phyloP scores from a whole-genome alignment of 2,113 vertebrate species.

The Montifringilla adamsi region DNA sequence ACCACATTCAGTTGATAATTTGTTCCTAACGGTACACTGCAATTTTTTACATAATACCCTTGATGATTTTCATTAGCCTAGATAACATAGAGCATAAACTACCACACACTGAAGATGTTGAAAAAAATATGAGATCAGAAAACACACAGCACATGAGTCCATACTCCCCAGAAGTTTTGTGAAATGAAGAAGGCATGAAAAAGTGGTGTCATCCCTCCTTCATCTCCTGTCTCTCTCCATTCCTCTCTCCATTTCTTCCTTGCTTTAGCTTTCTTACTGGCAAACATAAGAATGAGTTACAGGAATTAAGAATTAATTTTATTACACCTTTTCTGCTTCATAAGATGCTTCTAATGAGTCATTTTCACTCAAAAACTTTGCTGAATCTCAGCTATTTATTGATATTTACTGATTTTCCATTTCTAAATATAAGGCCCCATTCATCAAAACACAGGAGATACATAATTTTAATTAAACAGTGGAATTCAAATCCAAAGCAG shows the following conservation, averaged over 20 bases:
- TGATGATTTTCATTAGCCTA: not conserved
- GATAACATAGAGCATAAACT: not conserved
- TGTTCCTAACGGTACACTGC: not conserved
- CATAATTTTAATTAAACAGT: not conserved
- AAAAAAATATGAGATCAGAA: not conserved
- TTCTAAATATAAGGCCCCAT: not conserved
- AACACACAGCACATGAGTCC: not conserved
- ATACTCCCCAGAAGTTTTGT: not conserved
- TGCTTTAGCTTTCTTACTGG: not conserved
- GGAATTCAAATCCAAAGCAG: not conserved
- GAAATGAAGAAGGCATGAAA: not conserved
- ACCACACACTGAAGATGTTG: not conserved
- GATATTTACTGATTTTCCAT: not conserved
- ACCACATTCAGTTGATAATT: not conserved
- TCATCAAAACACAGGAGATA: slow-evolving; percentile 8
- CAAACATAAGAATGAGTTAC: not conserved
- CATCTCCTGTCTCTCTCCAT: not conserved
- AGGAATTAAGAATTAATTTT: not conserved
- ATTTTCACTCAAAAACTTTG: not conserved
- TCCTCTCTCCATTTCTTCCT: not conserved
- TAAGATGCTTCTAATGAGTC: not conserved
- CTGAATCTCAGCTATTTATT: not conserved
- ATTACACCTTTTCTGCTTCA: not conserved
- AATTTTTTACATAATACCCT: not conserved
- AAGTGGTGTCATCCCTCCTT: not conserved